phyloP scores from a whole-genome alignment of 53 echinoderm and acorn worm genomes.

The Antedon mediterranea region DNA sequence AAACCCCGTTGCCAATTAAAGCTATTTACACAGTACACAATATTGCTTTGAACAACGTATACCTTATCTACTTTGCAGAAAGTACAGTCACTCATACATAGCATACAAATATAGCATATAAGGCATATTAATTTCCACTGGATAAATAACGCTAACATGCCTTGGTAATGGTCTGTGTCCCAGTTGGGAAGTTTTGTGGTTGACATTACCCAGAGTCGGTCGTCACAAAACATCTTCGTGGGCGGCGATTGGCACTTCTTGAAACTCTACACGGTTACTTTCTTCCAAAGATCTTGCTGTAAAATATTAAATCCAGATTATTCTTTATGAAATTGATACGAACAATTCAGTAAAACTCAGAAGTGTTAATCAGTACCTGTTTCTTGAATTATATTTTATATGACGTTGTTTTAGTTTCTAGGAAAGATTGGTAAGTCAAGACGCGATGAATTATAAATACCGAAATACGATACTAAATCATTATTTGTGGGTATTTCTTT shows the following conservation, averaged over 20 bases:
- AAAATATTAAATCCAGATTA: background rate
- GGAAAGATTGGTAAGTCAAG: background rate
- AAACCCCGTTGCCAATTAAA: background rate
- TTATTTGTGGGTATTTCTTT: too few species aligned
- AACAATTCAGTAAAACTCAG: background rate
- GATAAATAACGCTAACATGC: background rate
- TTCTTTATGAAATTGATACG: background rate
- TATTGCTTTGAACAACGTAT: background rate
- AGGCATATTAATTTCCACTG: slow-evolving; percentile 1
- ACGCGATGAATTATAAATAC: background rate
- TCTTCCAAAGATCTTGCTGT: background rate
- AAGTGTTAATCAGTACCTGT: background rate
- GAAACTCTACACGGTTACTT: background rate
- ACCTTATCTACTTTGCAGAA: background rate
- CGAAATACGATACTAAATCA: too few species aligned
- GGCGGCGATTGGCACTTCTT: background rate
- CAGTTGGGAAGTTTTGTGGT: background rate
- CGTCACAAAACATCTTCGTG: background rate
- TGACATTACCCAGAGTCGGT: background rate
- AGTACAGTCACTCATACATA: background rate
- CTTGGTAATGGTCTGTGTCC: background rate
- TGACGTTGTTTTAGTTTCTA: background rate
- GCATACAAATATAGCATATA: slow-evolving; percentile 1
- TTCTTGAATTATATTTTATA: background rate
- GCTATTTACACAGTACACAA: background rate